Evolutionary conservation across 2,888 invertebrate species (phyloP), one percentile per base, ranked within the genome.

Genomic region (Tachina lurida): DNA sequence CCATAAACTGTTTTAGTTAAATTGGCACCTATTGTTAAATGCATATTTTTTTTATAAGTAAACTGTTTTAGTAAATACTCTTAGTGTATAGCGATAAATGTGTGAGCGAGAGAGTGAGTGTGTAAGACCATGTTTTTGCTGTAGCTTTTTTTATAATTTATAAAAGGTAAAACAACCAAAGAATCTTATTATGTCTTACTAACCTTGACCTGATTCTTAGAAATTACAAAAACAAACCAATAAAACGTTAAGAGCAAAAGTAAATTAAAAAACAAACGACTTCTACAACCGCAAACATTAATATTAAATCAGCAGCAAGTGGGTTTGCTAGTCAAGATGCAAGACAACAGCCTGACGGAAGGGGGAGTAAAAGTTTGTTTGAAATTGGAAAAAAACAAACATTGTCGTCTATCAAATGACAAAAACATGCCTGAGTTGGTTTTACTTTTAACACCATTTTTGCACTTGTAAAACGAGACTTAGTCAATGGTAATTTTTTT

Each of bases 141-240:
- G 43, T 31, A 63, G 56, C 13, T 70, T 43, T 19, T 56, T 43
- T 65, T 63, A 10, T 73, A 47, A 56, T 63, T 56, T 65, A 56
- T 74, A 81, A 74, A 85, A 77, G 63, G 70, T 71, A 74, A 74
- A 68, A 74, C 68, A 82, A 78, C 68, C 78, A 78, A 85, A 65
- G 63, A 82, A 85, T 85, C 79, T 85, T 78, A 82, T 78, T 71
- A 79, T 83, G 75, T 67, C 75, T 79, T 22, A 83, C 60, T 83
- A 86, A 83, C 86, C 85, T 85, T 85, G 85, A 83, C 86, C 86
- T 76, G 83, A 83, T 86, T 86, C 79, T 86, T 83, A 83, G 83
- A 83, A 79, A 85, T 75, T 77, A 75, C 79, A 83, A 75, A 77
- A 67, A 56, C 75, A 79, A 78, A 76, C 47, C 43, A 82, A 58